Conservation (phyloP, 2,113 vertebrate species). For the Psammodynastes pulverulentus region DNA sequence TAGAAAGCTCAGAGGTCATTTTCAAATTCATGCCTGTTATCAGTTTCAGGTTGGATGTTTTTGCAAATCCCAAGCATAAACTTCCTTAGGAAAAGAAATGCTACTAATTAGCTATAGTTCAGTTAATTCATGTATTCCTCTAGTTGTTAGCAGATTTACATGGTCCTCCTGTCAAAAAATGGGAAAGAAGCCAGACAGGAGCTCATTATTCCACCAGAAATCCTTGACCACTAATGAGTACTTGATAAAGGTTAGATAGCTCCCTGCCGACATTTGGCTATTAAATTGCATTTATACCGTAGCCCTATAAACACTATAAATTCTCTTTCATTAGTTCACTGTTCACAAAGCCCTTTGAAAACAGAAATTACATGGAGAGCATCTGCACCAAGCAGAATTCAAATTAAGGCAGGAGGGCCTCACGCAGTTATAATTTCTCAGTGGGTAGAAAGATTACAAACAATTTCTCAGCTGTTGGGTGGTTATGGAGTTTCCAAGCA, state of each 20-base stretch:
- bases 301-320: constrained; percentile 57
- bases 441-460: constrained; percentile 20
- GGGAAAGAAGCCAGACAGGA: constrained; percentile 44
- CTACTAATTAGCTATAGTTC: constrained; percentile 44
- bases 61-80: constrained; percentile 28
- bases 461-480: constrained; percentile 38
- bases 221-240: constrained; percentile 52
- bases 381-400: constrained; percentile 51
- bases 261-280: constrained; percentile 52
- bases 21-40: background rate
- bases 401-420: constrained; percentile 52
- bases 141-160: constrained; percentile 47
- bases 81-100: constrained; percentile 25
- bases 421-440: constrained; percentile 47
- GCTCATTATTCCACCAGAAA: constrained; percentile 61
- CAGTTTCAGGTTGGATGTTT: constrained; percentile 33
- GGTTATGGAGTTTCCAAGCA: constrained; percentile 43
- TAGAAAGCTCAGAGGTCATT: constrained; percentile 1
- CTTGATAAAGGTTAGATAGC: constrained; percentile 54
- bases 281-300: constrained; percentile 61
- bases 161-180: constrained; percentile 50
- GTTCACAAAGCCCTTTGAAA: constrained; percentile 54
- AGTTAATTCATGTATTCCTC: constrained; percentile 38
- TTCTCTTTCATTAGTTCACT: constrained; percentile 55
- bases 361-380: constrained; percentile 50